These are phyloP conservation scores for Isurus oxyrinchus DNA, from an alignment of 2,113 vertebrate species.

Conservation along the genomic window DNA sequence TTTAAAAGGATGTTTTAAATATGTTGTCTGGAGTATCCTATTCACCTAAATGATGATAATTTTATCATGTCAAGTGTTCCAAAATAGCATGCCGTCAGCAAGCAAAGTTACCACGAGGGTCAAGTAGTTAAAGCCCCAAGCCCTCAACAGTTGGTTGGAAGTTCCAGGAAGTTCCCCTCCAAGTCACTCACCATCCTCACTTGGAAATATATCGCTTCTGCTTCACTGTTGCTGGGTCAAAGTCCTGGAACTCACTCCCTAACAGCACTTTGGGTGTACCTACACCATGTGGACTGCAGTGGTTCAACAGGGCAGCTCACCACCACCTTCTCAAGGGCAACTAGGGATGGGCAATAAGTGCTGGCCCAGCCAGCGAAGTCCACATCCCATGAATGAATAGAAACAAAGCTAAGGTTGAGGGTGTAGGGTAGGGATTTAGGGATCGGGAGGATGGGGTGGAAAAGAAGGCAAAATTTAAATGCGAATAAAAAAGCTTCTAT, in stretches of 20 bases:
- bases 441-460: not conserved
- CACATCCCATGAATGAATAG: too few relatives aligned
- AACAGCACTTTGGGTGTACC: too few relatives aligned
- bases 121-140: not conserved
- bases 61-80: not conserved
- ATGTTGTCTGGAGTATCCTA: not conserved
- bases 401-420: not conserved
- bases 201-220: too few relatives aligned
- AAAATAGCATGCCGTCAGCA: not conserved
- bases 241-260: too few relatives aligned
- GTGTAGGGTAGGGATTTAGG: not conserved
- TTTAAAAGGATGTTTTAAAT: constrained; percentile 14
- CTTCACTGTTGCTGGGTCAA: too few relatives aligned
- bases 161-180: too few relatives aligned
- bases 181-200: too few relatives aligned
- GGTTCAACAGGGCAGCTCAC: too few relatives aligned
- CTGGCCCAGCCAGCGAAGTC: too few relatives aligned
- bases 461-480: not conserved
- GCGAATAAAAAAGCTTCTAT: not conserved
- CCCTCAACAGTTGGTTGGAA: not conserved
- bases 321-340: too few relatives aligned
- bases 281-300: too few relatives aligned
- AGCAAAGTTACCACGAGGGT: not conserved
- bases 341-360: too few relatives aligned
- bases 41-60: not conserved